phyloP scores from a whole-genome alignment of 2,888 invertebrate species.

The Phortica okadai region DNA sequence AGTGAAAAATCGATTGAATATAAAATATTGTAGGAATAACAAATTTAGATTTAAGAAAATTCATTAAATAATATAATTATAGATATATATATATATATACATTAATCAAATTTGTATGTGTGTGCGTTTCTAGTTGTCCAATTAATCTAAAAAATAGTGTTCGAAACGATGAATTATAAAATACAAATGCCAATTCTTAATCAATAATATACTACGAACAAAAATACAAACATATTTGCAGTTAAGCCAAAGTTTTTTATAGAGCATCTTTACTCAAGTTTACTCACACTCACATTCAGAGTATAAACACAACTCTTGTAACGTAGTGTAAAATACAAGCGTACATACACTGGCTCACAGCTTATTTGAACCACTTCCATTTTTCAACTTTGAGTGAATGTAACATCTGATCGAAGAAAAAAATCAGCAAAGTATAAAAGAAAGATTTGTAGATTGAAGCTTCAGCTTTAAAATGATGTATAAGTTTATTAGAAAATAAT shows the following conservation, averaged over 20 bases:
- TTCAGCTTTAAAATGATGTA: too few species aligned
- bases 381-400: too few species aligned
- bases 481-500: too few species aligned
- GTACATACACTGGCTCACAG: too few species aligned
- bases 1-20: background rate
- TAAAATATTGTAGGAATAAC: constrained; percentile 26
- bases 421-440: too few species aligned
- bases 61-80: constrained; percentile 33
- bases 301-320: background rate
- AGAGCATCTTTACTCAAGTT: constrained; percentile 9
- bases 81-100: constrained; percentile 42
- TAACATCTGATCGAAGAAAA: too few species aligned
- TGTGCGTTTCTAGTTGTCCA: constrained; percentile 28
- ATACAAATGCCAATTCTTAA: constrained; percentile 11
- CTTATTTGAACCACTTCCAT: too few species aligned
- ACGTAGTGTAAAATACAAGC: background rate
- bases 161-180: background rate
- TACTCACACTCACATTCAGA: background rate
- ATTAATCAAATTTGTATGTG: constrained; percentile 10
- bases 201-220: background rate
- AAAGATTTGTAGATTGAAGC: too few species aligned
- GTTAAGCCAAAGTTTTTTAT: constrained; percentile 24
- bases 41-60: constrained; percentile 49
- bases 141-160: background rate
- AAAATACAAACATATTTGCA: background rate